Evolutionary conservation across 2,797 vertebrate species (phyloP), one percentile per base, ranked within the genome.

Genomic region (Xyrichtys novacula): DNA sequence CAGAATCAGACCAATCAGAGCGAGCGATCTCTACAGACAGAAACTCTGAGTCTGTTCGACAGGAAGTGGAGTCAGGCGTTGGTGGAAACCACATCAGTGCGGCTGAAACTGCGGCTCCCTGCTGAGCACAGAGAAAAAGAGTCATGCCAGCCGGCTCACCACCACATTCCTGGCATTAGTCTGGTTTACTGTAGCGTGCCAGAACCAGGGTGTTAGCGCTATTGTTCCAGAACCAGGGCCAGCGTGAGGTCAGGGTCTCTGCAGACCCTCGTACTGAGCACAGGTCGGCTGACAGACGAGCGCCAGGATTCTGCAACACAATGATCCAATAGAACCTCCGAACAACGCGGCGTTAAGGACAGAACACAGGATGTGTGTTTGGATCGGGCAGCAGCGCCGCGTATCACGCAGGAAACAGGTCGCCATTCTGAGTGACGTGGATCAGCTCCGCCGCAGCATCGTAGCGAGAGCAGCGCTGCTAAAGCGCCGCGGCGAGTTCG

Each of bases 81-180:
- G 7, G 8, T 44, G 31, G 49, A 72, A 70, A 69, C 60, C 25
- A 46, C 49, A 73, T 23, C 44, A 42, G 39, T 0, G 11, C 47
- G n/a, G 46, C 38, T 49, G 47, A 55, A 65, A 76, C 66, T 29
- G 53, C 44, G 61, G 49, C 54, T 42, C 44, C 43, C 64, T 38
- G 60, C 58, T 64, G 53, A 65, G 6, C 16, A 28, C 71, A 69
- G 71, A 75, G 65, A 73, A 73, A 1, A 52, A 28, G 56, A 38
- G 0, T 10, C 28, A 32, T 68, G 75, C 69, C 73, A 53, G 47
- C 53, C 62, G 39, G 71, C 69, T 82, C 79, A 67, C 64, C 43
- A 19, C 79, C 44, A 74, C 82, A 91, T 88, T 90, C 86, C 78
- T 87, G 89, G 78, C 84, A 74, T 88, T 71, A 72, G 78, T 40